These are phyloP conservation scores for Campaea margaritaria DNA, from an alignment of 2,888 invertebrate species.

Conservation along the genomic window DNA sequence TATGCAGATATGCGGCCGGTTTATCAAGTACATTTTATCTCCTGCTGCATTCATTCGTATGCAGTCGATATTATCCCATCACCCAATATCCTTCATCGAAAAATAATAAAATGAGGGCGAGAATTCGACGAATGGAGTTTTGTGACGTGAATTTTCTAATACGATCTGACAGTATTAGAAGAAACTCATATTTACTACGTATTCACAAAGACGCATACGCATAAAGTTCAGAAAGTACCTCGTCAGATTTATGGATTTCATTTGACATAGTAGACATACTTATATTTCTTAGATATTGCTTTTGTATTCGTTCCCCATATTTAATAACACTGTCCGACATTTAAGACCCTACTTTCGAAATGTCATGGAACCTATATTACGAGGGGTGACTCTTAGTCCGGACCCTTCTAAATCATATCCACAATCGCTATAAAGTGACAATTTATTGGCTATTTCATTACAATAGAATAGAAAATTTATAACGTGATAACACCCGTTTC, in stretches of 20 bases:
- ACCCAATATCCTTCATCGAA: background rate
- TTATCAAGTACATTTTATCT: background rate
- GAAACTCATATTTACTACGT: no score
- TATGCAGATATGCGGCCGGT: background rate
- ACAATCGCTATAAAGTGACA: conserved; percentile 64
- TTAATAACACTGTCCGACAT: conserved; percentile 34
- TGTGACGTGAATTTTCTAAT: background rate
- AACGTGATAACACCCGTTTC: conserved; percentile 76
- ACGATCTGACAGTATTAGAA: no score
- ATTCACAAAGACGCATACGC: background rate
- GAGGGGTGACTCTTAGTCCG: conserved; percentile 57
- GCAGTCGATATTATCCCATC: background rate
- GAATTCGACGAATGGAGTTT: background rate
- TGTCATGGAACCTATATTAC: conserved; percentile 40
- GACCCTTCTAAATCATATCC: conserved; percentile 49
- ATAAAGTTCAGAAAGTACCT: background rate
- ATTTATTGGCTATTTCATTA: conserved; percentile 80
- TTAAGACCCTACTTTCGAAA: conserved; percentile 33
- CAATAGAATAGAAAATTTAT: conserved; percentile 77
- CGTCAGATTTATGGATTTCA: conserved; percentile 17
- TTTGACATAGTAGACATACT: conserved; percentile 1
- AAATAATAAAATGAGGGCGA: no score
- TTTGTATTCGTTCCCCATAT: conserved; percentile 27
- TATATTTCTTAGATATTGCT: conserved; percentile 22
- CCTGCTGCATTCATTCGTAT: background rate